Conservation (phyloP, 2,797 vertebrate genomes). For the Enteromius paludinosus region DNA sequence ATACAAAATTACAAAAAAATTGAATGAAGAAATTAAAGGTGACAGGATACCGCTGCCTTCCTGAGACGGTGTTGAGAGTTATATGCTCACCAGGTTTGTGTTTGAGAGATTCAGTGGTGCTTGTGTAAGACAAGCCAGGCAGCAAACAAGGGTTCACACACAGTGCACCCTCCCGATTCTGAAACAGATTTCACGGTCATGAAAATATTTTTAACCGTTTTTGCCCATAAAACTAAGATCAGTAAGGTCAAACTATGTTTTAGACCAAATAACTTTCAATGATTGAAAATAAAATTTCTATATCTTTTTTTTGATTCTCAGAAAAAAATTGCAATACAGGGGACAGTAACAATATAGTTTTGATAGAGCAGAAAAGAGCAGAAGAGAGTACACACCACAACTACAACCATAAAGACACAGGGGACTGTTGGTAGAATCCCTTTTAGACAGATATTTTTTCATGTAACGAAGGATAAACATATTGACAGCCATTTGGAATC, state of each 20-base stretch:
- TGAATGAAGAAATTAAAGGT: neutral
- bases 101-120: constrained; percentile 41
- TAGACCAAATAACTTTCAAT: neutral
- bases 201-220: neutral
- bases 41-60: neutral
- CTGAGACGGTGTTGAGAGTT: neutral
- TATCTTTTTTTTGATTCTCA: neutral
- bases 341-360: neutral
- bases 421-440: neutral
- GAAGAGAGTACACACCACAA: neutral
- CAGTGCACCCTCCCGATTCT: constrained; percentile 54
- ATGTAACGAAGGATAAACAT: neutral
- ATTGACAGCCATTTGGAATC: neutral
- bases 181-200: constrained; percentile 8
- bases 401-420: neutral
- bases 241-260: neutral
- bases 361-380: neutral
- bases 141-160: constrained; percentile 64
- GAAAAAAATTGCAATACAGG: neutral
- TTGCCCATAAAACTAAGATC: neutral
- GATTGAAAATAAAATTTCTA: neutral
- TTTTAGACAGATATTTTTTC: too few relatives aligned
- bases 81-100: constrained; percentile 54
- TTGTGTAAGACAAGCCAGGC: constrained; percentile 28
- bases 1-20: neutral